These are phyloP conservation scores for Dinocampus coccinellae DNA, from an alignment of 2,888 invertebrate genomes.

Conservation along the genomic window DNA sequence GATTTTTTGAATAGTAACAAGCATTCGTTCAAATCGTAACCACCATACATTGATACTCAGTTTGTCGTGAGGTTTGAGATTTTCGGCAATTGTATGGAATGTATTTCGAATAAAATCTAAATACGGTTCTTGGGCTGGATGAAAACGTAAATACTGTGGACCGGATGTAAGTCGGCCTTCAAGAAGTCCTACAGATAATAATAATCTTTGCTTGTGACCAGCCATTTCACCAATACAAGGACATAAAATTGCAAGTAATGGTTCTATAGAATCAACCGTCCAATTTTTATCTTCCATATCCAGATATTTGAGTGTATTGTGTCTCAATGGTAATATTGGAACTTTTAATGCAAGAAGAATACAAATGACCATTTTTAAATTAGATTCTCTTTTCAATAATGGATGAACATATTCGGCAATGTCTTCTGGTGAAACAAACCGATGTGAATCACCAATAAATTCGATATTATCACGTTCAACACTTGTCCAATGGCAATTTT, in stretches of 20 bases:
- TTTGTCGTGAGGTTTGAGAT: constrained; percentile 66
- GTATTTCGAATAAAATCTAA: constrained; percentile 71
- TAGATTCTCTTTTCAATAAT: constrained; percentile 73
- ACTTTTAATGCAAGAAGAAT: constrained; percentile 74
- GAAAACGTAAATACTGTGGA: constrained; percentile 74
- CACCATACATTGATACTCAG: constrained; percentile 75
- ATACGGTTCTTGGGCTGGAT: constrained; percentile 76
- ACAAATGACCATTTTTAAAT: constrained; percentile 74
- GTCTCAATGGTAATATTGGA: constrained; percentile 72
- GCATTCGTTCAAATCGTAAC: constrained; percentile 74
- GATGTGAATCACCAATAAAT: constrained; percentile 75
- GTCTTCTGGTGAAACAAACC: constrained; percentile 76
- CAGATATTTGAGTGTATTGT: constrained; percentile 56
- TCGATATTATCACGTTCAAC: constrained; percentile 68
- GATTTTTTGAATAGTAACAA: constrained; percentile 68
- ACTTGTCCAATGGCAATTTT: constrained; percentile 80
- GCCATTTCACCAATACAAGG: constrained; percentile 57
- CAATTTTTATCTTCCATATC: constrained; percentile 55
- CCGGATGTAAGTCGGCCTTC: constrained; percentile 71
- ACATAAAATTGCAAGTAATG: constrained; percentile 59
- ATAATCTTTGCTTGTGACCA: constrained; percentile 49
- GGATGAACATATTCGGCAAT: constrained; percentile 80
- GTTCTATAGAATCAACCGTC: constrained; percentile 60
- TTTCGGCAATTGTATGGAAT: constrained; percentile 72
- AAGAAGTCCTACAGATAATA: constrained; percentile 55